Percentiles rank a stretch among this genome's conserved stretches.
phyloP scores from a whole-genome alignment of 1,140 invertebrate genomes.

The Vanessa tameamea region DNA sequence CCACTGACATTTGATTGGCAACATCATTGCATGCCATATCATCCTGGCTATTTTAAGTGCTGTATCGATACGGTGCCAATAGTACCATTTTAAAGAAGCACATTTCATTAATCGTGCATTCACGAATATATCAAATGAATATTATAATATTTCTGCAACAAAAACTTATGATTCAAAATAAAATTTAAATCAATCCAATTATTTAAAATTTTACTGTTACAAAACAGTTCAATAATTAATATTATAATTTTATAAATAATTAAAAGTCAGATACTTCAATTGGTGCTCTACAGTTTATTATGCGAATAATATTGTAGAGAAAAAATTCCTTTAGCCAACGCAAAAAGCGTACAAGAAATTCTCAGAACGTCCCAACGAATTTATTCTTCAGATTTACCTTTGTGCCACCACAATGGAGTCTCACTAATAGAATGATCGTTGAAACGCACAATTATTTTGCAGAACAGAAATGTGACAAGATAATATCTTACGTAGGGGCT shows the following conservation, averaged over 20 bases:
- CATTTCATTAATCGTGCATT: neutral
- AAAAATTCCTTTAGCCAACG: constrained; percentile 27
- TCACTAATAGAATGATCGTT: constrained; percentile 25
- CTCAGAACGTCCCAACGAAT: constrained; percentile 24
- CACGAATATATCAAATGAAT: neutral
- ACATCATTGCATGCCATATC: neutral
- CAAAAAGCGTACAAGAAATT: constrained; percentile 26
- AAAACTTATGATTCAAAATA: too few species aligned
- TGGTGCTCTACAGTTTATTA: neutral
- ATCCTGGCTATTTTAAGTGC: constrained; percentile 7
- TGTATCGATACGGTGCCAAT: neutral
- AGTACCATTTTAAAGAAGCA: neutral
- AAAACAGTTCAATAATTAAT: too few species aligned
- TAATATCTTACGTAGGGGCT: constrained; percentile 4
- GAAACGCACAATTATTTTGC: constrained; percentile 34
- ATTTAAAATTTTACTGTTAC: too few species aligned
- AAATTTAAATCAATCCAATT: too few species aligned
- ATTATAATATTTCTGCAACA: too few species aligned
- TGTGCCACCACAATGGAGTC: constrained; percentile 32
- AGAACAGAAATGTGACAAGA: constrained; percentile 21
- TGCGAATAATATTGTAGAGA: constrained; percentile 2
- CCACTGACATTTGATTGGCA: constrained; percentile 1
- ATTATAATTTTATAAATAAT: too few species aligned
- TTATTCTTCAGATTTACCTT: constrained; percentile 38
- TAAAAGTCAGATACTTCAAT: neutral